Evolutionary conservation across 2,797 vertebrate species (phyloP), one percentile per base, ranked within the genome.

Genomic region (Coccyzus lansbergi): DNA sequence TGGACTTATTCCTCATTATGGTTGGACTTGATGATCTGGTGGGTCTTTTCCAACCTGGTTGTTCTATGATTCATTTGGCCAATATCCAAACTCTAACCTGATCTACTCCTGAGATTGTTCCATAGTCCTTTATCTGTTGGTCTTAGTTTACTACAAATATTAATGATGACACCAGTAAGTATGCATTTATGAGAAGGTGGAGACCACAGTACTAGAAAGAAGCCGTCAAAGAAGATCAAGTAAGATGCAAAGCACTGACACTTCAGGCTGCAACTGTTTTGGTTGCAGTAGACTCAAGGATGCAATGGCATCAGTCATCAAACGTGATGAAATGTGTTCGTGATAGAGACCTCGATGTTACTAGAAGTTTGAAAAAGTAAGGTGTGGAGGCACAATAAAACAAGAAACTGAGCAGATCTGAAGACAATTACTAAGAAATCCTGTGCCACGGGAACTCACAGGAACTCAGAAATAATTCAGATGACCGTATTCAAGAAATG

Each of bases 391-490:
- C 8, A 79, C 36, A 59, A 69, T 7, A 56, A 70, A 65, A 4
- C 33, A 69, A 51, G 58, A 52, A 75, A 77, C 25, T 15, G 38
- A 83, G 53, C 28, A n/a, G 64, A 33, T 80, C 4, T 7, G 52
- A 63, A 70, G 48, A 58, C 12, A 51, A 46, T 33, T 64, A 22
- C 71, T 49, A 38, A 79, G 55, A 84, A 87, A 70, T 68, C 46
- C 68, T 44, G 12, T 31, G 59, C 36, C 5, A 20, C 0, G 0
- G 28, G 58, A 85, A 48, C 44, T 34, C 36, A 15, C 24, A 38
- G 34, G 48, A 63, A 17, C 29, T 72, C 70, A 34, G n/a, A 82
- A 84, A 67, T 38, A 49, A 63, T 6, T 38, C 26, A 88, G 8
- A 15, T 71, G 64, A 21, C 16, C 26, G 15, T 25, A 28, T 42